phyloP scores from a whole-genome alignment of 2,797 vertebrate genomes.

The Cirrhinus molitorella region DNA sequence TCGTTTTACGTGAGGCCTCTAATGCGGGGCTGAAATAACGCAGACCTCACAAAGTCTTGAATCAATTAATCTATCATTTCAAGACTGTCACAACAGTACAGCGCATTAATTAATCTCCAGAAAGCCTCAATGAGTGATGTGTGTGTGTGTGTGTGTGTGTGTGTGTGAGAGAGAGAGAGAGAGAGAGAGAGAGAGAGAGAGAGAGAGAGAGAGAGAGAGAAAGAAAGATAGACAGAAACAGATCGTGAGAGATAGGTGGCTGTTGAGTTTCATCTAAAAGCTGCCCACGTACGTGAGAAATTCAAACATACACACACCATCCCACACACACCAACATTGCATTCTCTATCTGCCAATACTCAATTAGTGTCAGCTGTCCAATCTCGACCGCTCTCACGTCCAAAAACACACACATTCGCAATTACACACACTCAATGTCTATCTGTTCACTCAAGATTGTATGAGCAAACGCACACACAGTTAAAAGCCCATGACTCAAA shows the following conservation, averaged over 20 bases:
- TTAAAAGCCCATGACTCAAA: not conserved
- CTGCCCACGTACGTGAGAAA: slow-evolving; percentile 52
- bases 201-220: no score
- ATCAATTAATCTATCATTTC: slow-evolving; percentile 45
- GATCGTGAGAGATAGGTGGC: slow-evolving; percentile 22
- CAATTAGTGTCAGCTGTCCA: slow-evolving; percentile 60
- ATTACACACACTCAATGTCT: slow-evolving; percentile 13
- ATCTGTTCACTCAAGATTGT: not conserved
- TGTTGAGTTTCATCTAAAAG: slow-evolving; percentile 43
- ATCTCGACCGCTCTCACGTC: slow-evolving; percentile 44
- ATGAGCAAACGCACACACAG: not conserved
- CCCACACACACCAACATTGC: slow-evolving; percentile 31
- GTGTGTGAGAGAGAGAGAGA: not conserved
- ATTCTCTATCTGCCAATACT: slow-evolving; percentile 59
- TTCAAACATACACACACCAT: slow-evolving; percentile 21
- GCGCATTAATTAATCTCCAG: slow-evolving; percentile 33
- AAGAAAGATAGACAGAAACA: slow-evolving; percentile 19
- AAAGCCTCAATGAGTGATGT: slow-evolving; percentile 34
- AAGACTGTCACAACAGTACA: slow-evolving; percentile 31
- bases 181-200: not conserved
- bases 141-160: not conserved
- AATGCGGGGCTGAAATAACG: slow-evolving; percentile 31
- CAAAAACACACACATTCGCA: slow-evolving; percentile 42
- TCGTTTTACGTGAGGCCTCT: slow-evolving; percentile 16
- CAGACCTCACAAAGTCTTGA: slow-evolving; percentile 36